Percentiles rank a stretch among this genome's conserved stretches.
phyloP scores from a whole-genome alignment of 2,888 invertebrate genomes.

The Dolichomitus sp. region DNA sequence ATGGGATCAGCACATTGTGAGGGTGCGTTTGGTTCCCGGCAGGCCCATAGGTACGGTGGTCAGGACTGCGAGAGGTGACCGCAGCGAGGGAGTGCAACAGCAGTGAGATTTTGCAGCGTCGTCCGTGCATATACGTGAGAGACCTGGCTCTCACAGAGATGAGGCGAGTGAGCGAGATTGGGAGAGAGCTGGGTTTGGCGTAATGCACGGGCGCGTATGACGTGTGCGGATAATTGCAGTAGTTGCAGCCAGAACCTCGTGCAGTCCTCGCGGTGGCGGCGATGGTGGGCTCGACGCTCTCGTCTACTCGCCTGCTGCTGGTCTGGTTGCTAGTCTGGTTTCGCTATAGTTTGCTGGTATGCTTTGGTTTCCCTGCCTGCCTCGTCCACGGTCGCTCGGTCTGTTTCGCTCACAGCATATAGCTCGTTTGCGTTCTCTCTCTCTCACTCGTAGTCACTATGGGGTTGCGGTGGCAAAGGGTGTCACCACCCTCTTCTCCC shows the following conservation, averaged over 20 bases:
- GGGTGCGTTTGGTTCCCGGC: conserved; percentile 54
- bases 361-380: conserved; percentile 49
- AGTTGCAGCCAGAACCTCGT: conserved; percentile 80
- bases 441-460: conserved; percentile 58
- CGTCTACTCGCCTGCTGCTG: conserved; percentile 46
- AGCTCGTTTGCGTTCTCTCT: conserved; percentile 62
- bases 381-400: conserved; percentile 48
- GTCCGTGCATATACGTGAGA: conserved; percentile 26
- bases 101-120: conserved; percentile 50
- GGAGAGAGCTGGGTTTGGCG: conserved; percentile 66
- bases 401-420: conserved; percentile 19
- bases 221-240: conserved; percentile 85
- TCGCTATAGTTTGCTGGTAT: conserved; percentile 39
- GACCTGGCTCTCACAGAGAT: conserved; percentile 36
- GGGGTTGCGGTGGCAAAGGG: conserved; percentile 84
- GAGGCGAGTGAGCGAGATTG: conserved; percentile 46
- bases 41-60: conserved; percentile 63
- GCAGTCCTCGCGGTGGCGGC: conserved; percentile 74
- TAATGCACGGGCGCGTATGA: conserved; percentile 82
- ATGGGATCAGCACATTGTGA: conserved; percentile 56
- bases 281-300: conserved; percentile 61
- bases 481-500: conserved; percentile 78
- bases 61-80: conserved; percentile 54
- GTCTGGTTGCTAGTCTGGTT: conserved; percentile 51
- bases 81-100: conserved; percentile 51